Base-by-base conservation (phyloP, 2,888 invertebrate genomes). In the Melipona bicolor region DNA sequence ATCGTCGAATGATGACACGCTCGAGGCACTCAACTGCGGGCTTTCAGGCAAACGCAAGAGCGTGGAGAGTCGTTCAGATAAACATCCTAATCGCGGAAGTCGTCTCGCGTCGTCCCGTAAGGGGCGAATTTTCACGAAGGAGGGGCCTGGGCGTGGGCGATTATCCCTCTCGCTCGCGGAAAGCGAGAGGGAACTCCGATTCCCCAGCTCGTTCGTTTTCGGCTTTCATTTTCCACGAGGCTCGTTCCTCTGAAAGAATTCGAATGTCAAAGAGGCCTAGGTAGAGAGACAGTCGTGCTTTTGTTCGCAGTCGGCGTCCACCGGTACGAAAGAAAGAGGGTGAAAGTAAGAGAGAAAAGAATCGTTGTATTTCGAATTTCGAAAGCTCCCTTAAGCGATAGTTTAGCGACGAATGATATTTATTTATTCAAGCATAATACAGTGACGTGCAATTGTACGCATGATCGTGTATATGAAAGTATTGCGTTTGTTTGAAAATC, bases 211-310 rank as follows among this genome's bases (percentile, higher is more conserved):
- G 36, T 54, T 64, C 74, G 32, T 77, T 73, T 68, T 74, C 61
- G 36, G 74, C 78, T 77, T 77, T 77, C 77, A 64, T 77, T 81
- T 77, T 81, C 76, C 62, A 43, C 36, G 50, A 70, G 65, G 65
- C 74, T 75, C 52, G 65, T 27, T 49, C 43, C 65, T 2, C 21
- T 52, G 65, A 71, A 59, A 70, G 52, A 43, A 74, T 78, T 56
- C 67, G 64, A 75, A 83, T 62, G 84, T 87, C 87, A 79, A 83
- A 81, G 81, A 17, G 61, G 54, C 71, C 59, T 49, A 54, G 65
- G 43, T 43, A n/a, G 72, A 11, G n/a, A 36, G 70, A 82, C 80
- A 81, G 82, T 61, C 75, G 27, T 2, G 61, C 88, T 81, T 83
- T 86, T 84, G 85, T 88, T 72, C 59, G 24, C 11, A 15, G 27